These are phyloP conservation scores for Caenorhabditis sinica DNA, from an alignment of 2,888 invertebrate species.

Conservation along the genomic window DNA sequence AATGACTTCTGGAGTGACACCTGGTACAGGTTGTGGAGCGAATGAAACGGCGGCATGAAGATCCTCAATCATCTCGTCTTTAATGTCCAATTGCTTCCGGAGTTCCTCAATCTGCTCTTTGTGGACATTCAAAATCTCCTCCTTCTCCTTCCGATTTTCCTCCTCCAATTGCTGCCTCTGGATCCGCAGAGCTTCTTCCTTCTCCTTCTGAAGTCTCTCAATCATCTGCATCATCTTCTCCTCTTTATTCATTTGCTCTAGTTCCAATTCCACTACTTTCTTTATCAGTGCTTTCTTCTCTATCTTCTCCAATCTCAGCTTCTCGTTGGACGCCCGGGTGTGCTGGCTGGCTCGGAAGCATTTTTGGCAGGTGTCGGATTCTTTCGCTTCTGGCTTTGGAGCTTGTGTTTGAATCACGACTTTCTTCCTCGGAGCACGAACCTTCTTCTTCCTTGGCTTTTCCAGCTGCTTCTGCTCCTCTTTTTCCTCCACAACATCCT, in stretches of 20 bases:
- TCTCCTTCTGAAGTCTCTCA: neutral
- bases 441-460: neutral
- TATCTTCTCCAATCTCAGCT: slow-evolving; percentile 1
- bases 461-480: too few relatives aligned
- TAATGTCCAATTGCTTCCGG: neutral
- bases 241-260: neutral
- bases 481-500: too few relatives aligned
- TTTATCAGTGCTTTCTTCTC: slow-evolving; percentile 1
- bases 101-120: neutral
- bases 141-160: too few relatives aligned
- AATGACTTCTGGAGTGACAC: neutral
- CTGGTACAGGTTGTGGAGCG: too few relatives aligned
- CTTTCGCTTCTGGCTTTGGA: neutral
- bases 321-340: neutral
- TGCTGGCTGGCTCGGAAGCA: neutral
- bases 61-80: neutral
- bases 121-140: neutral
- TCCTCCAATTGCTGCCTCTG: too few relatives aligned
- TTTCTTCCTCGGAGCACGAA: too few relatives aligned
- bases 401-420: neutral
- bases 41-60: neutral
- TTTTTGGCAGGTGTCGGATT: slow-evolving; percentile 15
- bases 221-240: neutral
- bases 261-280: neutral
- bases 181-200: too few relatives aligned